Evolutionary conservation across 2,888 invertebrate species (phyloP).

Genomic region (Thymelicus acteon): DNA sequence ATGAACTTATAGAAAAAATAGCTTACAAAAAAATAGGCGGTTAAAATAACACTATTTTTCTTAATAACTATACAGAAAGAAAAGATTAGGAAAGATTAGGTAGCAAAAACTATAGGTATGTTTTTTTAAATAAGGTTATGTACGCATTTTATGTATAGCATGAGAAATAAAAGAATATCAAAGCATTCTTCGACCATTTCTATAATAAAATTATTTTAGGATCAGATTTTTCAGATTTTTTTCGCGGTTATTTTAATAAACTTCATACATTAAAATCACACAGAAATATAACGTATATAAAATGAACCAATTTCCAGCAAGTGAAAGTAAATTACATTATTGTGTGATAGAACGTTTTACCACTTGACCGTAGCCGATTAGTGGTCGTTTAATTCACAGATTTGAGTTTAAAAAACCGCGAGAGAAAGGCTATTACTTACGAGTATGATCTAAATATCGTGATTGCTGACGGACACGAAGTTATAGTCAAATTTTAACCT

Average conservation of each 20-base stretch:
- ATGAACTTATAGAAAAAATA: too few relatives aligned
- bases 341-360: constrained; percentile 39
- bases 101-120: too few relatives aligned
- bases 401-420: constrained; percentile 66
- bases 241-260: neutral
- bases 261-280: constrained; percentile 8
- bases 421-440: constrained; percentile 36
- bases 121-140: too few relatives aligned
- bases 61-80: too few relatives aligned
- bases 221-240: too few relatives aligned
- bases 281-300: constrained; percentile 2
- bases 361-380: constrained; percentile 65
- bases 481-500: constrained; percentile 20
- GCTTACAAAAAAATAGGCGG: too few relatives aligned
- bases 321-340: constrained; percentile 59
- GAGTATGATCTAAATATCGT: constrained; percentile 36
- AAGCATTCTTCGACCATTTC: neutral
- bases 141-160: too few relatives aligned
- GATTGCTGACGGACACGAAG: constrained; percentile 32
- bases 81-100: too few relatives aligned
- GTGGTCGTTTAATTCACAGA: constrained; percentile 59
- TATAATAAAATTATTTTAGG: too few relatives aligned
- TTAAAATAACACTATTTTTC: too few relatives aligned
- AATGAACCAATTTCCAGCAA: constrained; percentile 33
- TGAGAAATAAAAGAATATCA: too few relatives aligned